These are phyloP conservation scores for Phalloptychus januarius DNA, from an alignment of 2,797 vertebrate genomes.

Conservation along the genomic window DNA sequence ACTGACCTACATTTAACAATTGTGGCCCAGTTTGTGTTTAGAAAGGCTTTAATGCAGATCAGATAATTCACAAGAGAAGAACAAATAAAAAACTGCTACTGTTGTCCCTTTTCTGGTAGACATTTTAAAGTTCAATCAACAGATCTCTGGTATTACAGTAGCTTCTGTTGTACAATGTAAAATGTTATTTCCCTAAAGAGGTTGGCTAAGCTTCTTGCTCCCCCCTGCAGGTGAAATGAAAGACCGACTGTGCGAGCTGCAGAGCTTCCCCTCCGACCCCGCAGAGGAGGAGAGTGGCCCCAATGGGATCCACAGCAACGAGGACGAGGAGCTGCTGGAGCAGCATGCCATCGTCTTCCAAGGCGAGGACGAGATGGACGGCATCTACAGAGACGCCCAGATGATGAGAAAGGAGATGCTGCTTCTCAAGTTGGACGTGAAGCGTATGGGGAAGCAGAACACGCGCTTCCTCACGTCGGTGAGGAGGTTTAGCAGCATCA, in stretches of 20 bases:
- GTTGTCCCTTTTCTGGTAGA: neutral
- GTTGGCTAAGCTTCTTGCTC: conserved; percentile 21
- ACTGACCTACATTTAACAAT: neutral
- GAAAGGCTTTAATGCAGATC: neutral
- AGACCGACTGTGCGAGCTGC: conserved; percentile 89
- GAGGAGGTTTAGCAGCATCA: conserved; percentile 96
- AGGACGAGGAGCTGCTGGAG: conserved; percentile 57
- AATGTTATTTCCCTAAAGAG: neutral
- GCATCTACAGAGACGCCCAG: conserved; percentile 87
- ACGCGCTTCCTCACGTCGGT: conserved; percentile 94
- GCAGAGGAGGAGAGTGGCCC: conserved; percentile 12
- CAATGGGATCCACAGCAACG: conserved; percentile 1
- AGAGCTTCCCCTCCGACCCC: conserved; percentile 57
- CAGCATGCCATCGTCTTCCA: conserved; percentile 83
- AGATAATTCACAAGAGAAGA: neutral
- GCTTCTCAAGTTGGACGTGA: conserved; percentile 85
- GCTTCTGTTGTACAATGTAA: neutral
- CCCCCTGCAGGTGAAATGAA: conserved; percentile 86
- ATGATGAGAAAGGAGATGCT: conserved; percentile 86
- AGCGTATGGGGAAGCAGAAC: conserved; percentile 91
- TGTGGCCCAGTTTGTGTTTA: neutral
- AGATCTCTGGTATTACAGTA: neutral
- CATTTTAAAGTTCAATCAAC: neutral
- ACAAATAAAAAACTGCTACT: neutral
- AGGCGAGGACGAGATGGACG: conserved; percentile 85